Evolutionary conservation across 2,888 invertebrate genomes (phyloP).

Genomic region (Agrilus biguttatus): DNA sequence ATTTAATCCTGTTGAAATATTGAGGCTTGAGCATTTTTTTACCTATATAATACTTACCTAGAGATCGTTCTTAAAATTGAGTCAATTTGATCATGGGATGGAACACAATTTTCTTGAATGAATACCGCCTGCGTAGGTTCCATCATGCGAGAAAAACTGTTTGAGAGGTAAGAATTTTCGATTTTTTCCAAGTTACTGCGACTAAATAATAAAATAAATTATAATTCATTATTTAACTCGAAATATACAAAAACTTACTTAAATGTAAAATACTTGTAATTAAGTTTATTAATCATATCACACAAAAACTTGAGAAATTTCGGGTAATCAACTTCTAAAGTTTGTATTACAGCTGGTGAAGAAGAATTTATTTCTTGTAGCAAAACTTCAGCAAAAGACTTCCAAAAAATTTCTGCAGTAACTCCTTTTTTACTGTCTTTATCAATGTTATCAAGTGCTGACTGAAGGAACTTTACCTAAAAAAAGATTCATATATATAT

Average conservation of each 20-base stretch:
- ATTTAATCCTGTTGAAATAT: not conserved
- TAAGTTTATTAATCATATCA: constrained; percentile 57
- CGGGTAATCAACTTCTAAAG: constrained; percentile 78
- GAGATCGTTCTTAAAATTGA: constrained; percentile 51
- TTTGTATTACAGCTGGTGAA: constrained; percentile 52
- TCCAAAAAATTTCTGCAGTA: constrained; percentile 41
- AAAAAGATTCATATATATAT: constrained; percentile 12
- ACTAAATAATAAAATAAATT: constrained; percentile 20
- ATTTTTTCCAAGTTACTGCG: constrained; percentile 49
- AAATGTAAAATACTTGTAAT: constrained; percentile 43
- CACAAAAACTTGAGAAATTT: constrained; percentile 68
- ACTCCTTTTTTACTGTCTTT: constrained; percentile 31
- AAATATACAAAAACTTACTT: constrained; percentile 29
- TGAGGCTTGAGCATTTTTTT: not conserved
- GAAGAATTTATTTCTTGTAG: constrained; percentile 39
- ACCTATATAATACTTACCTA: constrained; percentile 27
- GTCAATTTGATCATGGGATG: constrained; percentile 65
- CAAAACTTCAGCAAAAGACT: constrained; percentile 31
- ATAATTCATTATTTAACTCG: not conserved
- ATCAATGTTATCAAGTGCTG: constrained; percentile 33
- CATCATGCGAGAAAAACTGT: constrained; percentile 66
- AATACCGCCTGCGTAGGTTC: constrained; percentile 79
- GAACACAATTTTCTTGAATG: constrained; percentile 48
- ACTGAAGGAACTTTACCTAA: constrained; percentile 34
- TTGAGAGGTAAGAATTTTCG: constrained; percentile 74